phyloP scores from a whole-genome alignment of 2,797 vertebrate genomes.

The Arrhamphus sclerolepis region DNA sequence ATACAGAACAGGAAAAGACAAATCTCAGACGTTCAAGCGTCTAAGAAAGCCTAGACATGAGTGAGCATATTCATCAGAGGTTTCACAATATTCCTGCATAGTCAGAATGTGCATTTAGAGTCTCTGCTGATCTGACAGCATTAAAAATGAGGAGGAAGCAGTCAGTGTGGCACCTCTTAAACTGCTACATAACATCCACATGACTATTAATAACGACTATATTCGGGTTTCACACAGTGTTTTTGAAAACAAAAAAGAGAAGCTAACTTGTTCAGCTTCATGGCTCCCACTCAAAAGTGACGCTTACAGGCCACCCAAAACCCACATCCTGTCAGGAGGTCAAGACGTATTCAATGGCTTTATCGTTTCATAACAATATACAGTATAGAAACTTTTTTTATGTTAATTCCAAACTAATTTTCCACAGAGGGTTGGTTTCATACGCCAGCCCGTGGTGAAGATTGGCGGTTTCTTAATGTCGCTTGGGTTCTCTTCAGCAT shows the following conservation, averaged over 20 bases:
- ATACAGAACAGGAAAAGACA: constrained; percentile 35
- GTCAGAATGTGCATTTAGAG: constrained; percentile 69
- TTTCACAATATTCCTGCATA: constrained; percentile 77
- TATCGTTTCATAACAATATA: constrained; percentile 26
- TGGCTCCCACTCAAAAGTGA: constrained; percentile 31
- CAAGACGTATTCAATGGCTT: constrained; percentile 32
- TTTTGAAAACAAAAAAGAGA: constrained; percentile 19
- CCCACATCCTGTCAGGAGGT: constrained; percentile 9
- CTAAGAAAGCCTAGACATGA: constrained; percentile 37
- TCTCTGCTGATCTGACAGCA: constrained; percentile 40
- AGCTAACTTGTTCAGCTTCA: constrained; percentile 17
- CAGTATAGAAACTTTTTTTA: constrained; percentile 7
- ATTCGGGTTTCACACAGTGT: constrained; percentile 37
- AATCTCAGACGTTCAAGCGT: constrained; percentile 43
- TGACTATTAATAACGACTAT: constrained; percentile 31
- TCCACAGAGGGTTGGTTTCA: constrained; percentile 24
- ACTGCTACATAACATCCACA: constrained; percentile 53
- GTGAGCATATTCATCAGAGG: constrained; percentile 39
- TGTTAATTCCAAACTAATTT: constrained; percentile 19
- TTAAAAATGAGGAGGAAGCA: constrained; percentile 55
- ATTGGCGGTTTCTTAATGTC: constrained; percentile 39
- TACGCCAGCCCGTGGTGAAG: constrained; percentile 25
- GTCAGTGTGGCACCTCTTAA: constrained; percentile 40
- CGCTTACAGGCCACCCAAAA: constrained; percentile 15
- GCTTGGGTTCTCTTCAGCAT: constrained; percentile 47